Evolutionary conservation across 2,888 invertebrate genomes (phyloP).

Genomic region (Cacoxenus indagator): DNA sequence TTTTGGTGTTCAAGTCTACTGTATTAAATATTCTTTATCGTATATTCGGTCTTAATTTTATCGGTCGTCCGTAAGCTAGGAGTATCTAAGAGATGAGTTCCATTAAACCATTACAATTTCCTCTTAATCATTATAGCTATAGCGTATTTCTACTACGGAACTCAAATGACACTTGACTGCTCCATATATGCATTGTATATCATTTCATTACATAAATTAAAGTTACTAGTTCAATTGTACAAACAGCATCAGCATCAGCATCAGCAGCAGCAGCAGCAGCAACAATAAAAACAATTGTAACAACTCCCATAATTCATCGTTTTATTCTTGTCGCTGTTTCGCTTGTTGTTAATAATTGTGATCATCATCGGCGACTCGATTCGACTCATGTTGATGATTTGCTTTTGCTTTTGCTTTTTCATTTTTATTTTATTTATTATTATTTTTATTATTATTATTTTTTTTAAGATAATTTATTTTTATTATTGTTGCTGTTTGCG

Average conservation of each 20-base stretch:
- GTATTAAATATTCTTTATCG: no score
- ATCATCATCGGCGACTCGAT: no score
- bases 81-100: no score
- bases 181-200: no score
- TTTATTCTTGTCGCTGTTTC: neutral
- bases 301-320: conserved; percentile 1
- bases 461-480: neutral
- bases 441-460: neutral
- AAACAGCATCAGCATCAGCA: neutral
- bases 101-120: no score
- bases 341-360: neutral
- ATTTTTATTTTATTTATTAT: neutral
- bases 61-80: no score
- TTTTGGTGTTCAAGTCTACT: no score
- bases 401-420: neutral
- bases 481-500: neutral
- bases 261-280: no score
- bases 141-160: no score
- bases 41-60: no score
- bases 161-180: no score
- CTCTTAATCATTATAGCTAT: no score
- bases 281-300: neutral
- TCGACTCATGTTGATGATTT: neutral
- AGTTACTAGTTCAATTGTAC: conserved; percentile 9
- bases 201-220: conserved; percentile 3